Base-by-base conservation (phyloP, 2,888 invertebrate genomes). In the Gryllus longicercus region DNA sequence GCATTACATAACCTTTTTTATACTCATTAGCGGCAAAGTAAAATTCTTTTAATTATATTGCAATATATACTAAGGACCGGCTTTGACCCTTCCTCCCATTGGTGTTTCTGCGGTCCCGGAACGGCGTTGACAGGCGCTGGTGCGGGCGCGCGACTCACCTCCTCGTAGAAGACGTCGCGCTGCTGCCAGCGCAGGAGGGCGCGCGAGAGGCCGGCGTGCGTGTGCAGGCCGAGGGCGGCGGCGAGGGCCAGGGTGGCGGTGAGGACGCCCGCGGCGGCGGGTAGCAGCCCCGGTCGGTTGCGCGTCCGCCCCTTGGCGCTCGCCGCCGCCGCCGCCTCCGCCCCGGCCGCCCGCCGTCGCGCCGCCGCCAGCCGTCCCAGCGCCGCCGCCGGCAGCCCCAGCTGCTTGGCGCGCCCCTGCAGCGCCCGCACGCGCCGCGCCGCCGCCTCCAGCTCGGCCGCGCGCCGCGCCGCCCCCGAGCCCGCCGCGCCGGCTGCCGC, bases 161-260 rank as follows among this genome's bases (percentile, higher is more conserved):
- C 63, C 63, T 63, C 63, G 16, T 18, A 14, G 63, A 63, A 63
- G 63, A 63, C 63, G n/a, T 63, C 63, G 4, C 63, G 14, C 63
- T 63, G 63, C n/a, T n/a, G 14, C 63, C 63, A 63, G 63, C 63
- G 63, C 63, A 63, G 63, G 16, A 63, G 63, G 4, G 63, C 63
- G 4, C 63, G 16, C 63, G 63, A 14, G 16, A 63, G n/a, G 16
- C 63, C 63, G 16, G 63, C 63, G 63, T n/a, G 63, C 63, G 63
- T 63, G 63, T 63, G 63, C 63, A 63, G n/a, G 63, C 63, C 63
- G 63, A 63, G 63, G 63, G 63, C 63, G 63, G 63, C 63, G n/a
- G 16, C 63, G 63, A 16, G 63, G 16, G n/a, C 16, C 4, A 63
- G 16, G 63, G 63, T 18, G 63, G n/a, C 63, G 63, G 63, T 63